Evolutionary conservation across 1,140 invertebrate species (phyloP), one percentile per base, ranked within the genome.

Genomic region (Nasonia vitripennis): DNA sequence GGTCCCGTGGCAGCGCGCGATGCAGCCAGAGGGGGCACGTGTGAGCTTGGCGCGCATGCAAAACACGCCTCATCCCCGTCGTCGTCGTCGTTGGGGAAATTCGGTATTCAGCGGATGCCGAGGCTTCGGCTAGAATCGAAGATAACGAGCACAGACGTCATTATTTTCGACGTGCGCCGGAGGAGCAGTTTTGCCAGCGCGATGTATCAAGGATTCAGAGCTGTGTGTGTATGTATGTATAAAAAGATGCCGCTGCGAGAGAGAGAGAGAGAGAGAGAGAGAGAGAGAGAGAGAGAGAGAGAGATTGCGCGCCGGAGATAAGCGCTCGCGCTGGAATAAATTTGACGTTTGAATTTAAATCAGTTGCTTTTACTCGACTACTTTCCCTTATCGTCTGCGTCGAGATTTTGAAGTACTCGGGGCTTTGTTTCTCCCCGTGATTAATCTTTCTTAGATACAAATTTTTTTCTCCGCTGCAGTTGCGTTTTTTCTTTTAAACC

Each of bases 131-230:
- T 37, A 34, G n/a, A 71, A 81, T 81, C 79, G 37, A 70, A 70
- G 62, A 37, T 81, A 81, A 71, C 81, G 81, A 81, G 68, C 27
- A 48, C 68, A n/a, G 68, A 55, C 68, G 81, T 73, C 81, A 62
- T 82, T 82, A 82, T 74, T 82, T 74, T 27, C 34, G 79, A 81
- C 20, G 27, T 27, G 79, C 67, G 12, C 51, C 14, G 11, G 67
- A 34, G 55, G 20, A 62, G 55, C 55, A 62, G 55, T 62, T 62
- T 55, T 55, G 12, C 51, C 51, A 14, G 17, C 5, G 51, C 51
- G 51, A 14, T 62, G 55, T 62, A 62, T 62, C 55, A 62, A 62
- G 12, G 55, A 7, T 62, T 17, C n/a, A 45, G 41, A 45, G 41
- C 4, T 62, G 48, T 51, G 48, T 51, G 12, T 51, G 48, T n/a